Base-by-base conservation (phyloP, 2,113 vertebrate species). In the Hystrix brachyura region DNA sequence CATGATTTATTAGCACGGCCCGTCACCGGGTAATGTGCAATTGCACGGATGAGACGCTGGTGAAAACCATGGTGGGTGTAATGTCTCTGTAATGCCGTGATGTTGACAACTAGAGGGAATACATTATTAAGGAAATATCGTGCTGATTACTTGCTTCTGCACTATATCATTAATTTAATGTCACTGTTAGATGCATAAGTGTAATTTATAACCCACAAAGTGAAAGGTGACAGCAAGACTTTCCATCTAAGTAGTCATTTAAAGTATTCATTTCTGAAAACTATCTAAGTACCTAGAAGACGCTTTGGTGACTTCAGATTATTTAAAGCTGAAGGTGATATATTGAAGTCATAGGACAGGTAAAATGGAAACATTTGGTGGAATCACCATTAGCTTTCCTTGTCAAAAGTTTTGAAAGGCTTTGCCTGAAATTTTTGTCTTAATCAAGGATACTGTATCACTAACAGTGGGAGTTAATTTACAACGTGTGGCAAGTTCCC, bases 131-230 rank as follows among this genome's bases (percentile, higher is more conserved):
- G 97, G 93, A 97, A 98, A 97, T 93, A 97, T 34, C 48, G 18
- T 67, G 53, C 87, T 97, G 98, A 98, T 98, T 95, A 97, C 93
- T 91, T 92, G 88, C 53, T 93, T 96, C 51, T 92, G 67, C 65
- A 97, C 97, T 97, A 92, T 46, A 98, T 98, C 96, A 97, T 98
- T 98, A 97, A 96, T 97, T 97, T 97, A 88, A 92, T 98, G 97
- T 96, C 96, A 96, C 71, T 32, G 3, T 60, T 82, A 97, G 80
- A 97, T 95, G 90, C 85, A 84, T 88, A 90, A 97, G 53, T 94
- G 92, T 90, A 97, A 98, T 98, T 98, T 96, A 97, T 90, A 93
- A 96, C 81, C 87, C 7, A n/a, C 96, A 96, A 85, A 90, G 97
- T 96, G 89, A 97, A 96, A 91, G 92, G 53, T 94, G 87, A 89